A percentile compares a stretch with the other conserved stretches of the same genome.
Conservation (phyloP, 1,140 invertebrate genomes). For the Nasonia vitripennis region DNA sequence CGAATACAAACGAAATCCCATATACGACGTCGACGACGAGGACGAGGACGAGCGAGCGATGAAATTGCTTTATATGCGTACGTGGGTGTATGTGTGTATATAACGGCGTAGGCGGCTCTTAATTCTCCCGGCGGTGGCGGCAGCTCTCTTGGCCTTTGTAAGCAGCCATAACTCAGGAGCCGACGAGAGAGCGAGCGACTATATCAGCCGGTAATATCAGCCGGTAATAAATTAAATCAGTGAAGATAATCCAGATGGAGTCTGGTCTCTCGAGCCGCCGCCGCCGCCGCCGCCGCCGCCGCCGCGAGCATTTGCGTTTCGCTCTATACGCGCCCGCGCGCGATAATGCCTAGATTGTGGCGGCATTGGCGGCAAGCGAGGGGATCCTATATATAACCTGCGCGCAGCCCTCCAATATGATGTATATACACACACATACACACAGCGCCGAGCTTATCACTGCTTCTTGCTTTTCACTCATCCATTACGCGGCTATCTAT, state of each 20-base stretch:
- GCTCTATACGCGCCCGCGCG: slow-evolving; percentile 47
- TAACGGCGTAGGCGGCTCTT: background rate
- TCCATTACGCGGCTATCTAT: background rate
- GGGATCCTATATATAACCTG: slow-evolving; percentile 40
- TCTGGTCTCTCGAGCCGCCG: slow-evolving; percentile 58
- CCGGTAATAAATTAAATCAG: slow-evolving; percentile 72
- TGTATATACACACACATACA: background rate
- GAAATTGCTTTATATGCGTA: background rate
- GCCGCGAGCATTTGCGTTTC: slow-evolving; percentile 60
- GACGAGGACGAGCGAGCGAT: background rate
- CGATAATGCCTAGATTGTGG: slow-evolving; percentile 25
- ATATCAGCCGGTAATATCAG: slow-evolving; percentile 67
- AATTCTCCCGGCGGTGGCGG: background rate
- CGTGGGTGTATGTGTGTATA: too few species aligned
- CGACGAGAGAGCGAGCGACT: slow-evolving; percentile 48
- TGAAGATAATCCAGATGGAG: slow-evolving; percentile 71
- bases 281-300: slow-evolving; percentile 51
- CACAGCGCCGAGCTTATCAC: background rate
- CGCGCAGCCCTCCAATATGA: background rate
- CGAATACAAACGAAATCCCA: background rate
- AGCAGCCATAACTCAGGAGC: slow-evolving; percentile 64
- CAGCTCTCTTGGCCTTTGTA: slow-evolving; percentile 54
- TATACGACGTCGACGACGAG: too few species aligned
- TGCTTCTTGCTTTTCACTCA: background rate
- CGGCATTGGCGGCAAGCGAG: background rate